Conservation (phyloP, 1,140 invertebrate species). For the Macrotrachela quadricornifera region DNA sequence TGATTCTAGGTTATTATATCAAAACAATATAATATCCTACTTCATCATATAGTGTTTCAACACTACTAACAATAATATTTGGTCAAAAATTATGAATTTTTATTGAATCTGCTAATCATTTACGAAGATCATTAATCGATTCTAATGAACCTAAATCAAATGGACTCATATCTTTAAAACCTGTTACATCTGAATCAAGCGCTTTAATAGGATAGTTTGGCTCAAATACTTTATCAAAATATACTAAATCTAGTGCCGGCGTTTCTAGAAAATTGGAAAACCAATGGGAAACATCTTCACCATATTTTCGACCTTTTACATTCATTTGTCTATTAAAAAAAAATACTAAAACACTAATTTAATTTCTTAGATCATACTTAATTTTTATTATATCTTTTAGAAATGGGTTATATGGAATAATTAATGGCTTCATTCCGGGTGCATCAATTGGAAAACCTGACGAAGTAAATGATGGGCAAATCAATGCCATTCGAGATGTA, state of each 20-base stretch:
- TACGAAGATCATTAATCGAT: background rate
- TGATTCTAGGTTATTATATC: slow-evolving; percentile 12
- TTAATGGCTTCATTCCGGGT: no score
- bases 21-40: background rate
- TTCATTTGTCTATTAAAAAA: no score
- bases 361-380: no score
- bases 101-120: slow-evolving; percentile 2
- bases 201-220: background rate
- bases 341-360: no score
- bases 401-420: no score
- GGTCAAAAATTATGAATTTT: slow-evolving; percentile 4
- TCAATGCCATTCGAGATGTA: no score
- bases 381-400: no score
- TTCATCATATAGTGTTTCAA: background rate
- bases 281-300: background rate
- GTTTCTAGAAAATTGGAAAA: slow-evolving; percentile 1
- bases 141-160: background rate
- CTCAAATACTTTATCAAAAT: background rate
- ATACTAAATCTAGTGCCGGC: background rate
- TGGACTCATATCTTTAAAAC: background rate
- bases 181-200: background rate
- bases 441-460: no score
- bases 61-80: background rate
- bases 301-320: background rate
- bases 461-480: no score